phyloP scores from a whole-genome alignment of 2,888 invertebrate species.

The Caradrina kadenii region DNA sequence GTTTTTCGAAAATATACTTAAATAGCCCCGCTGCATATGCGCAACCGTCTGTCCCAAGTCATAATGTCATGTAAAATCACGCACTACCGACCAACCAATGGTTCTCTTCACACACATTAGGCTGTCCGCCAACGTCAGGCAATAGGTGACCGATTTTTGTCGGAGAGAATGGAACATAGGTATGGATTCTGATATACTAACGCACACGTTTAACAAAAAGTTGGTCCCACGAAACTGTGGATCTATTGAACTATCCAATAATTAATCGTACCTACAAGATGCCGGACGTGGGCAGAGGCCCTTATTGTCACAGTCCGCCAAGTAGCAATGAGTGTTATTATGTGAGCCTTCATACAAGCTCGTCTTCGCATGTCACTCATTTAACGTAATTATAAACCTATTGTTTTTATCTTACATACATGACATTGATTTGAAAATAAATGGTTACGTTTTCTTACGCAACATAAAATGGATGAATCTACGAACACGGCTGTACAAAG shows the following conservation, averaged over 20 bases:
- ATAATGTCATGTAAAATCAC: slow-evolving; percentile 2
- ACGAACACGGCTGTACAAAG: too few species aligned
- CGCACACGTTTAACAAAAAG: too few species aligned
- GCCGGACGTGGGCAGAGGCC: too few species aligned
- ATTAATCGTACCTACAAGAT: too few species aligned
- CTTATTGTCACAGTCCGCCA: slow-evolving; percentile 9
- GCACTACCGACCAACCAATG: background rate
- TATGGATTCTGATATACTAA: too few species aligned
- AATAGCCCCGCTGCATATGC: background rate
- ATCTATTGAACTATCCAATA: too few species aligned
- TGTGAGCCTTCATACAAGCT: slow-evolving; percentile 4
- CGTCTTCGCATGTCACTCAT: slow-evolving; percentile 9
- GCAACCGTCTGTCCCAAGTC: background rate
- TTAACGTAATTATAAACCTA: slow-evolving; percentile 27
- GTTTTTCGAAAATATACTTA: too few species aligned
- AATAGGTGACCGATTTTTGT: too few species aligned
- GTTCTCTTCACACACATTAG: background rate
- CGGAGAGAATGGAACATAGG: too few species aligned
- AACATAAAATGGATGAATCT: background rate
- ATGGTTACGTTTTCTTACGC: background rate
- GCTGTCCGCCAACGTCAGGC: too few species aligned
- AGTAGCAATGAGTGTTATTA: slow-evolving; percentile 17
- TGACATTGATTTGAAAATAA: slow-evolving; percentile 31
- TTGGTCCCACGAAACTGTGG: too few species aligned
- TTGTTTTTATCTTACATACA: slow-evolving; percentile 38